phyloP scores from a whole-genome alignment of 1,140 invertebrate genomes.

The Plodia interpunctella region DNA sequence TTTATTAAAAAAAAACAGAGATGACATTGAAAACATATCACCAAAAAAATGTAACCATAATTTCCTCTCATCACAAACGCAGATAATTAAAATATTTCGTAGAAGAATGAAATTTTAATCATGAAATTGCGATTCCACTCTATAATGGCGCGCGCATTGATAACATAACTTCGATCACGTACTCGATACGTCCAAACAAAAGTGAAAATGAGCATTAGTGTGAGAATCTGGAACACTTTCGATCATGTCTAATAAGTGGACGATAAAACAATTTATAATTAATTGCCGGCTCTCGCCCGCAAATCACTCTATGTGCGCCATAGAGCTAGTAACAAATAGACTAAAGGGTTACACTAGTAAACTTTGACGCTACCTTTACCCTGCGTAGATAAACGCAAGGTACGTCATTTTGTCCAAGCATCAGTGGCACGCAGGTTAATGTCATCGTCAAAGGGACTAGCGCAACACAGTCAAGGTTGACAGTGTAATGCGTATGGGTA shows the following conservation, averaged over 20 bases:
- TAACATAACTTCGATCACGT: constrained; percentile 1
- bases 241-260: constrained; percentile 13
- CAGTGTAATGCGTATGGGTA: too few species aligned
- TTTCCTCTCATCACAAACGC: not conserved
- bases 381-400: too few species aligned
- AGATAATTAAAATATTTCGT: not conserved
- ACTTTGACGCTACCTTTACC: too few species aligned
- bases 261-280: constrained; percentile 15
- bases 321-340: not conserved
- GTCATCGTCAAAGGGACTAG: too few species aligned
- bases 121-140: not conserved
- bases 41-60: too few species aligned
- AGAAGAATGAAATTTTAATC: not conserved
- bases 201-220: constrained; percentile 15
- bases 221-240: constrained; percentile 17
- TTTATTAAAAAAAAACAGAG: too few species aligned
- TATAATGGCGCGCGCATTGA: not conserved
- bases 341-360: too few species aligned
- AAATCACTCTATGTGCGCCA: not conserved
- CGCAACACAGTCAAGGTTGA: too few species aligned
- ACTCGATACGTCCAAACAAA: constrained; percentile 4
- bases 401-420: too few species aligned
- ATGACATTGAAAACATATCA: too few species aligned
- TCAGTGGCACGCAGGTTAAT: too few species aligned
- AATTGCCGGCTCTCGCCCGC: constrained; percentile 13